Evolutionary conservation across 2,888 invertebrate species (phyloP).

Genomic region (Hyposoter dolosus): DNA sequence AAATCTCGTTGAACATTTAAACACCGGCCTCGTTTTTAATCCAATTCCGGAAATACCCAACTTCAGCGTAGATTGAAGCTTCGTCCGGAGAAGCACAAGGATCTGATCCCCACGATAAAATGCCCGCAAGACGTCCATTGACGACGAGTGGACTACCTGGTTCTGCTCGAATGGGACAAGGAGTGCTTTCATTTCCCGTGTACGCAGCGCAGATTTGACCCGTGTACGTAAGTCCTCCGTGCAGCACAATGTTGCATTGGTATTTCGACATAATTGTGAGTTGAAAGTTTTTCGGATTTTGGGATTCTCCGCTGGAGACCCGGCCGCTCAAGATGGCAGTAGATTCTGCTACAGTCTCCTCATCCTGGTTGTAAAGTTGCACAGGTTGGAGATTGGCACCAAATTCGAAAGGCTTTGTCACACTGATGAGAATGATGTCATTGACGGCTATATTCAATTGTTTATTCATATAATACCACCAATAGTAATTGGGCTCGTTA

Average conservation of each 20-base stretch:
- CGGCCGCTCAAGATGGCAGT: slow-evolving; percentile 18
- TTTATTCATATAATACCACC: slow-evolving; percentile 3
- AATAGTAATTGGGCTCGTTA: neutral
- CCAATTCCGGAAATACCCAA: slow-evolving; percentile 26
- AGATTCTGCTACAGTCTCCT: neutral
- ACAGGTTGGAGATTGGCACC: neutral
- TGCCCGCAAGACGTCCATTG: slow-evolving; percentile 28
- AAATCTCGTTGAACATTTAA: neutral
- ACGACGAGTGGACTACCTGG: slow-evolving; percentile 22
- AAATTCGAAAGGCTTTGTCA: slow-evolving; percentile 12
- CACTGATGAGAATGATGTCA: slow-evolving; percentile 6
- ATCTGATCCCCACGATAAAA: neutral
- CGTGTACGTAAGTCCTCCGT: slow-evolving; percentile 6
- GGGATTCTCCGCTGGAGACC: neutral
- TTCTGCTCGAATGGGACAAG: slow-evolving; percentile 3
- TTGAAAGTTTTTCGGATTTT: neutral
- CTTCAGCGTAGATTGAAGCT: slow-evolving; percentile 10
- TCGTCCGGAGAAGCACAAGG: slow-evolving; percentile 17
- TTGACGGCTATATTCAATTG: neutral
- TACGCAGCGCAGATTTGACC: slow-evolving; percentile 33
- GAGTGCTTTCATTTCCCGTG: neutral
- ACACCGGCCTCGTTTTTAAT: slow-evolving; percentile 20
- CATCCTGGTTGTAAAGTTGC: slow-evolving; percentile 7
- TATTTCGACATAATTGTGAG: slow-evolving; percentile 18
- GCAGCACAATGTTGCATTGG: slow-evolving; percentile 11